A percentile compares a stretch with the other conserved stretches of the same genome.
Conservation (phyloP, 2,797 vertebrate species). For the Siniperca obscura region DNA sequence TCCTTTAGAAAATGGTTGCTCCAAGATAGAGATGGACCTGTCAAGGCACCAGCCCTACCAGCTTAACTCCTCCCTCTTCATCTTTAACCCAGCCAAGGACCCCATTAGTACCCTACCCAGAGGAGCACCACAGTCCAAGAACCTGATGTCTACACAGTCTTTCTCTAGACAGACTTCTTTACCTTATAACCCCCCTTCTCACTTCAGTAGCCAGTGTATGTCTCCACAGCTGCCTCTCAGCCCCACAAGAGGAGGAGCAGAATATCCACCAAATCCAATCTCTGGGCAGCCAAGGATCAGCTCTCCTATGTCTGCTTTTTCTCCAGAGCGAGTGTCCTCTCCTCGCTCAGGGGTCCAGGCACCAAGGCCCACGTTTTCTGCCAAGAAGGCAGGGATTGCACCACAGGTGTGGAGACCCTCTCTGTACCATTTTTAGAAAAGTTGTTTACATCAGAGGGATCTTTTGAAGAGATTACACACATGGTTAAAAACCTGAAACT, state of each 20-base stretch:
- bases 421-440: slow-evolving; percentile 84
- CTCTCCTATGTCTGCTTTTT: slow-evolving; percentile 80
- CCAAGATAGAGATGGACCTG: slow-evolving; percentile 91
- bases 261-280: slow-evolving; percentile 56
- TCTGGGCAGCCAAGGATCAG: slow-evolving; percentile 79
- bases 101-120: slow-evolving; percentile 85
- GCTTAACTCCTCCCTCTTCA: slow-evolving; percentile 92
- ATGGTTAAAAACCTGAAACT: slow-evolving; percentile 17
- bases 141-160: slow-evolving; percentile 74
- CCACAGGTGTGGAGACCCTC: slow-evolving; percentile 99
- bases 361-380: slow-evolving; percentile 94
- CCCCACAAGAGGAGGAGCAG: slow-evolving; percentile 55
- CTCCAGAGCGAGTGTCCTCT: slow-evolving; percentile 86
- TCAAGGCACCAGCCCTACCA: slow-evolving; percentile 93
- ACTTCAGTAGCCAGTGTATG: slow-evolving; percentile 79
- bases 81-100: slow-evolving; percentile 91
- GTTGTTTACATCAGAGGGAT: slow-evolving; percentile 31
- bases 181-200: slow-evolving; percentile 80
- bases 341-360: slow-evolving; percentile 87
- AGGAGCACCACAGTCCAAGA: slow-evolving; percentile 87
- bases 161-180: slow-evolving; percentile 85
- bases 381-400: slow-evolving; percentile 92
- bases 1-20: slow-evolving; percentile 88
- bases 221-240: slow-evolving; percentile 80
- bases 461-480: slow-evolving; percentile 20